phyloP scores from a whole-genome alignment of 2,797 vertebrate species.

The Leucoraja ocellata region DNA sequence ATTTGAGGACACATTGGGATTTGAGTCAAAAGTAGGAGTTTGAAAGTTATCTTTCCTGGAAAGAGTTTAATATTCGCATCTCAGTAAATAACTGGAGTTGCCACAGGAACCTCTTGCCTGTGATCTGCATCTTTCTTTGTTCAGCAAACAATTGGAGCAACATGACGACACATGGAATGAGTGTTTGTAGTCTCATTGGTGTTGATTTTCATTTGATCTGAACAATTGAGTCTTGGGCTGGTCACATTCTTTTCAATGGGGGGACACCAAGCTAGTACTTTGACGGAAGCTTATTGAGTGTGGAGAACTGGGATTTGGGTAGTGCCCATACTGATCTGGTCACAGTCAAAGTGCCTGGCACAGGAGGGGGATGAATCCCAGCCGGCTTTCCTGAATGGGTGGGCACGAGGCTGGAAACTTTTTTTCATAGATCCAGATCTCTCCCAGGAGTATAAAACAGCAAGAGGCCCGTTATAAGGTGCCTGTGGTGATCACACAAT shows the following conservation, averaged over 20 bases:
- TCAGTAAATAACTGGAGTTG: not conserved
- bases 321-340: not conserved
- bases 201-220: not conserved
- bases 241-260: not conserved
- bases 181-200: not conserved
- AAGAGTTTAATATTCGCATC: not conserved
- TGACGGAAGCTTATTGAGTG: not conserved
- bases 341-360: not conserved
- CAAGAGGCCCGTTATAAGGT: not conserved
- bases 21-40: not conserved
- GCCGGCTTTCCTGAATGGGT: not conserved
- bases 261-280: not conserved
- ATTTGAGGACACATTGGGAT: not conserved
- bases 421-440: not conserved
- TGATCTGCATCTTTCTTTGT: not conserved
- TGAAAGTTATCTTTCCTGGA: not conserved
- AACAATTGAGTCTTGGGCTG: not conserved
- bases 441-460: not conserved
- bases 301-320: not conserved
- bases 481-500: not conserved
- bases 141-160: too few relatives aligned
- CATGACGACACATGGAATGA: not conserved
- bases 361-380: not conserved
- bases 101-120: not conserved
- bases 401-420: not conserved